Evolutionary conservation across 2,113 vertebrate genomes (phyloP).

Genomic region (Chrysochloris asiatica): DNA sequence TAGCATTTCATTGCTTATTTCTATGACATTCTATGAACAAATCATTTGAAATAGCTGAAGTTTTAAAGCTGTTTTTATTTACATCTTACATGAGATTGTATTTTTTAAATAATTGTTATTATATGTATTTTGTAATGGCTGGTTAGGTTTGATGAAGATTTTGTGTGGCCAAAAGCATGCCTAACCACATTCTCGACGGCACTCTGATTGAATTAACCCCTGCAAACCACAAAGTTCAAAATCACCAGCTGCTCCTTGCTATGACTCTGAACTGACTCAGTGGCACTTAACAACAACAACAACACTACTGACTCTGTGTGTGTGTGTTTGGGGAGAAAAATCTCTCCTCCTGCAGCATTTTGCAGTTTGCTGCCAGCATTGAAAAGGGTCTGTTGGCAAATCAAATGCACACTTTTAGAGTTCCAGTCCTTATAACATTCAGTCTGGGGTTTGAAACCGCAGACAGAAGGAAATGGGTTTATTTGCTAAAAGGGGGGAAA

Average conservation of each 20-base stretch:
- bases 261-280: too few species aligned
- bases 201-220: too few species aligned
- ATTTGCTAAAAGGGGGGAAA: not conserved
- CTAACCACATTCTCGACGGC: not conserved
- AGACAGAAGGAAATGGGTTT: not conserved
- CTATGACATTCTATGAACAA: not conserved
- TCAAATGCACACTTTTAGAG: not conserved
- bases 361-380: rapidly evolving
- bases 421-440: not conserved
- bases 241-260: too few species aligned
- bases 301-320: too few species aligned
- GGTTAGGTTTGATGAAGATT: not conserved
- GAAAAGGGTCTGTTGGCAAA: not conserved
- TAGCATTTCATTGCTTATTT: not conserved
- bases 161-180: not conserved
- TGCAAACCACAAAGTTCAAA: too few species aligned
- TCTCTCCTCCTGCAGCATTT: not conserved
- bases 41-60: not conserved
- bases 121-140: not conserved
- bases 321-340: too few species aligned
- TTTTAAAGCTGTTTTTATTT: not conserved
- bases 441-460: not conserved
- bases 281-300: too few species aligned
- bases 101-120: not conserved
- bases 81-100: not conserved